Base-by-base conservation (phyloP, 1,140 invertebrate genomes). In the Drosophila obscura region DNA sequence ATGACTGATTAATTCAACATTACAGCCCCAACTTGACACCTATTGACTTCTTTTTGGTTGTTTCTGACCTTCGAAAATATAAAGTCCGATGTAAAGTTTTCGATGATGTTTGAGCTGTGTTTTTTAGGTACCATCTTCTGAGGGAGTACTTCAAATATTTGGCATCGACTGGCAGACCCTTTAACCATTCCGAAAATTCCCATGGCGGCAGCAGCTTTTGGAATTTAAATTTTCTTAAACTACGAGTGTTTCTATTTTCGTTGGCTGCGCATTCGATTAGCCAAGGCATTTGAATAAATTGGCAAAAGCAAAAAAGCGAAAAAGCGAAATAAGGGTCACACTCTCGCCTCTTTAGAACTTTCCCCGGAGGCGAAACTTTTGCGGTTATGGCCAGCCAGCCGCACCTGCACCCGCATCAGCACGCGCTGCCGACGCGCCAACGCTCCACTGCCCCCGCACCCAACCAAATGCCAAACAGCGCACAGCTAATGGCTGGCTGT, bases 391-490 rank as follows among this genome's bases (percentile, higher is more conserved):
- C 35, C 63, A 28, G 49, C 28, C 9, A 15, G 50, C 43, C 50
- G 62, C 66, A 68, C 65, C 65, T 68, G 65, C 39, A 31, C 49
- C 49, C 11, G 22, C 13, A n/a, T 24, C 19, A 15, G 66, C 45
- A 68, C 50, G 35, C 56, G 50, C 19, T 62, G 11, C 35, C 13
- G 8, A 3, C 28, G 22, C 2, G 16, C 35, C 19, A 24, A 15
- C 15, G 28, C 52, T 19, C 51, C 22, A n/a, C 39, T 19, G 41
- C 72, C 61, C 66, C 48, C 72, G 48, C 46, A 77, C 44, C 50
- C 73, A 75, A 62, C 80, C 59, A 83, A 76, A 83, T 83, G 67
- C 80, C 72, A 83, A 84, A 76, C 80, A 82, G 79, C 80, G 69
- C 80, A 79, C 59, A 61, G 75, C 65, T 68, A 83, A 83, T 78